Evolutionary conservation across 2,888 invertebrate genomes (phyloP), one percentile per base, ranked within the genome.

Genomic region (Drosophila demipolita): DNA sequence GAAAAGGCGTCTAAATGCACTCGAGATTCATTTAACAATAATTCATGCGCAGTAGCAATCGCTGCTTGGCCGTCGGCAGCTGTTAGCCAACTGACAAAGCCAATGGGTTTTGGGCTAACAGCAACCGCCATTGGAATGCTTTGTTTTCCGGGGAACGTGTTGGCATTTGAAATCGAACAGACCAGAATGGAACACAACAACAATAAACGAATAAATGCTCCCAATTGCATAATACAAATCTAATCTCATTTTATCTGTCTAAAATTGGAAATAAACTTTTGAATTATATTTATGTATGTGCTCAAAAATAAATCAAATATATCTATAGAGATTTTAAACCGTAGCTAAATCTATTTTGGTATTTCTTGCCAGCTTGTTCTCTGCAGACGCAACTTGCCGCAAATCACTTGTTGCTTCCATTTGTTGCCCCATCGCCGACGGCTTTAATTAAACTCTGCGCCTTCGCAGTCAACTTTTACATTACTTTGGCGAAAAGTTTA

Each of bases 351-450:
- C 26, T 15, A 23, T 1, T 45, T 45, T 45, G 23, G 23, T 15
- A 45, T 45, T 23, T 23, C 45, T 38, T 59, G 38, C 49, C 20
- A 26, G 12, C 40, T 26, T 50, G 20, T 26, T 42, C 11, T 48
- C 7, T n/a, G 35, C 33, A 60, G n/a, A 42, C 52, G 12, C 45
- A 54, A 57, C 45, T 53, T 68, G 38, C 60, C 71, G 53, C 57
- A 68, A 78, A 61, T 75, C 87, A 85, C 84, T 87, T 85, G 84
- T 85, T 85, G 84, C 74, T 76, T 63, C 40, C 67, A 36, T 42
- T 57, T 17, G 54, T 23, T 36, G 54, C 53, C 52, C 50, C 63
- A 55, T 38, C 32, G 69, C 66, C 58, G 50, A 40, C 40, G 55
- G 68, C 63, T 75, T 63, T 76, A 85, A 85, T 85, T 85, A 84